phyloP scores from a whole-genome alignment of 2,113 vertebrate genomes.

The Nasalis larvatus region DNA sequence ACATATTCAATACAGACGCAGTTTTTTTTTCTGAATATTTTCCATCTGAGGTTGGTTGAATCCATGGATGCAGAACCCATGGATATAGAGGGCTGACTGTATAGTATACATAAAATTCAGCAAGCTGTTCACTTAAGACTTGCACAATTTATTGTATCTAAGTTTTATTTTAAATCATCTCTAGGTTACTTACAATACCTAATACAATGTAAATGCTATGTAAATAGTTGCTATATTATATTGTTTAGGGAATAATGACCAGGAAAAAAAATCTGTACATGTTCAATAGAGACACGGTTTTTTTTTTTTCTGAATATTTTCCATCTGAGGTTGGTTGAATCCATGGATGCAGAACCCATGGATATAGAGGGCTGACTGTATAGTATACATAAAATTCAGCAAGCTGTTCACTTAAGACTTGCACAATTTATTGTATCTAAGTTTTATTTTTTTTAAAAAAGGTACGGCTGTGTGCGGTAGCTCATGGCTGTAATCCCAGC shows the following conservation, averaged over 20 bases:
- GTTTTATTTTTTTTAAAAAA: background rate
- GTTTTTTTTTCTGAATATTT: background rate
- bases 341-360: background rate
- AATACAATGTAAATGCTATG: background rate
- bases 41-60: background rate
- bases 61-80: background rate
- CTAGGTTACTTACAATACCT: background rate
- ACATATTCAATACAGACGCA: background rate
- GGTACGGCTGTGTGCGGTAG: fast-evolving
- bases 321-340: background rate
- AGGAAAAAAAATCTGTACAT: background rate
- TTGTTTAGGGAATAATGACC: background rate
- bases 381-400: background rate
- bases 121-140: background rate
- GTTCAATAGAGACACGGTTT: background rate
- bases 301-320: background rate
- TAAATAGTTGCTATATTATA: background rate
- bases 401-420: background rate
- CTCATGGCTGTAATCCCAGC: too few relatives aligned
- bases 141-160: background rate
- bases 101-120: background rate
- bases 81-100: background rate
- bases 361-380: background rate
- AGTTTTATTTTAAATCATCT: background rate
- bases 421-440: background rate